Conservation (phyloP, 2,113 vertebrate genomes). For the Myrmecophaga tridactyla region DNA sequence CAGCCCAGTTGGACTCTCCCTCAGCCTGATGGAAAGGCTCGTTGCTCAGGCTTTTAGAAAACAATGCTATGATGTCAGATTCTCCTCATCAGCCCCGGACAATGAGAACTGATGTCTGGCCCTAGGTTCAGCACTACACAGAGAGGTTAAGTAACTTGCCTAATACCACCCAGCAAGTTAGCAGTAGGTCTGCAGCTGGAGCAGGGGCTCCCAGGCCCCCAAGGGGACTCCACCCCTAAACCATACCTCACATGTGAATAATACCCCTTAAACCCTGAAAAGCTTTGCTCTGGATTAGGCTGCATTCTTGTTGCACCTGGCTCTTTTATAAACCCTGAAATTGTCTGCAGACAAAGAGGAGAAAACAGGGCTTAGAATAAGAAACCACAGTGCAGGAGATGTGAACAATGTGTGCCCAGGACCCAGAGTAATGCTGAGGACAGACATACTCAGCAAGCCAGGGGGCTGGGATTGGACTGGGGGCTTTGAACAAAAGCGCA, state of each 20-base stretch:
- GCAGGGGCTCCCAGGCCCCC: background rate
- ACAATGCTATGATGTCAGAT: background rate
- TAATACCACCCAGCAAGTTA: background rate
- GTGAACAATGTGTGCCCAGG: background rate
- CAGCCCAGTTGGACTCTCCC: background rate
- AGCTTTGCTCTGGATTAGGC: conserved; percentile 53
- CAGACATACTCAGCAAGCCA: background rate
- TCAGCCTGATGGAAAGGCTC: background rate
- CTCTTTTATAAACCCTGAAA: conserved; percentile 69
- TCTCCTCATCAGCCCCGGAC: background rate
- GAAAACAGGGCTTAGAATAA: conserved; percentile 52
- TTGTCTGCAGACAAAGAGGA: conserved; percentile 65
- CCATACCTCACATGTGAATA: conserved; percentile 52
- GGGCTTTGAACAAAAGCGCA: background rate
- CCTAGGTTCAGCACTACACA: background rate
- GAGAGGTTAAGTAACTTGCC: background rate
- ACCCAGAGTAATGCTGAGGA: background rate
- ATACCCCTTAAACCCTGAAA: conserved; percentile 44
- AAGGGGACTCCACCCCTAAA: background rate
- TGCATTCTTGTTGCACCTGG: conserved; percentile 72
- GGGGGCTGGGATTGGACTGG: background rate
- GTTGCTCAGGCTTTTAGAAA: background rate
- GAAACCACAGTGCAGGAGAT: conserved; percentile 41
- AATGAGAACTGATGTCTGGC: background rate
- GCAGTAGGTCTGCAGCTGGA: background rate